phyloP scores from a whole-genome alignment of 2,797 vertebrate genomes.

The Spondyliosoma cantharus region DNA sequence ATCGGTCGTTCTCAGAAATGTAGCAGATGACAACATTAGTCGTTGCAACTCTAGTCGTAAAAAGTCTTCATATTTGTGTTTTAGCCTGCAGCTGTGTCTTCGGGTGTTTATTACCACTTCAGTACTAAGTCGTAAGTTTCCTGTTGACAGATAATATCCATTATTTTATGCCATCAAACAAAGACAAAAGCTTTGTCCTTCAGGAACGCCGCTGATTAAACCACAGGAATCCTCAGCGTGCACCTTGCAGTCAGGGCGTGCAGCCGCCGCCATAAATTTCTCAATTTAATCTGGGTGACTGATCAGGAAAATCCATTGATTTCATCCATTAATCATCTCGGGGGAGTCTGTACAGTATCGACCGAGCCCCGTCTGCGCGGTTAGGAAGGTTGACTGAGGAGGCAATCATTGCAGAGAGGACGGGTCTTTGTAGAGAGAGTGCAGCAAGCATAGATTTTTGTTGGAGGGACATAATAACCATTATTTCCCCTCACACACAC shows the following conservation, averaged over 20 bases:
- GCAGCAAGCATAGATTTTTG: conserved; percentile 62
- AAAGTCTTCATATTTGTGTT: too few species aligned
- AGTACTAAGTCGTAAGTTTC: background rate
- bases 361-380: conserved; percentile 35
- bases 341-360: conserved; percentile 55
- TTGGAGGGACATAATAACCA: conserved; percentile 69
- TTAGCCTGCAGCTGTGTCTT: too few species aligned
- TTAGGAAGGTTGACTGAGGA: conserved; percentile 49
- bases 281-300: conserved; percentile 61
- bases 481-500: conserved; percentile 46
- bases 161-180: conserved; percentile 12
- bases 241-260: background rate
- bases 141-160: background rate
- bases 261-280: conserved; percentile 30
- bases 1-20: too few species aligned
- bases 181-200: conserved; percentile 32
- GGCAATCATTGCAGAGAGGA: conserved; percentile 46
- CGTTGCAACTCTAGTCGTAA: too few species aligned
- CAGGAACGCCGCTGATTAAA: conserved; percentile 18
- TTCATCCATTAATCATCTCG: conserved; percentile 66
- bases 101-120: background rate
- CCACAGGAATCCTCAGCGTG: conserved; percentile 20
- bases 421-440: conserved; percentile 41
- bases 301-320: conserved; percentile 60
- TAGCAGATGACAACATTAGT: too few species aligned